A percentile compares a stretch with the other conserved stretches of the same genome.
Conservation (phyloP, 2,113 vertebrate species). For the Salvelinus fontinalis region DNA sequence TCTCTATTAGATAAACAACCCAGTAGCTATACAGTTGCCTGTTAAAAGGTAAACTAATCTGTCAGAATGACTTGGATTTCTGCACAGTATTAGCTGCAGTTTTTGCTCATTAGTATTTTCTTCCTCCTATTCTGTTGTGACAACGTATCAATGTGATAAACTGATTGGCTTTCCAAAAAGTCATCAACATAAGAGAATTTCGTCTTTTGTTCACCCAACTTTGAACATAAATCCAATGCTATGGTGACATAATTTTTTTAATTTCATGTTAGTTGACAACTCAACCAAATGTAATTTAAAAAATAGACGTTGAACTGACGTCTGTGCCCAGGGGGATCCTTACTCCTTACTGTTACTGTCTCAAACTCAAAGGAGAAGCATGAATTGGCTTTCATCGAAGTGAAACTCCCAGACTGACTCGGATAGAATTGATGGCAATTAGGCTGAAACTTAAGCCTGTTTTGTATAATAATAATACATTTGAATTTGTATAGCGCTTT, state of each 20-base stretch:
- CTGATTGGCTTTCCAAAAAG: too few species aligned
- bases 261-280: too few species aligned
- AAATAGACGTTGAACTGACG: too few species aligned
- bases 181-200: too few species aligned
- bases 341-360: not conserved
- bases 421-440: not conserved
- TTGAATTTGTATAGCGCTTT: too few species aligned
- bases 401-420: not conserved
- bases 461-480: too few species aligned
- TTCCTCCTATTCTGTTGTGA: not conserved
- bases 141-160: not conserved
- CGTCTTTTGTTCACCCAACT: too few species aligned
- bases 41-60: not conserved
- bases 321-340: too few species aligned
- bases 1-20: not conserved
- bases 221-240: too few species aligned
- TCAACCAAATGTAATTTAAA: too few species aligned
- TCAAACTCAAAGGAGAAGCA: not conserved
- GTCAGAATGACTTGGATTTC: not conserved
- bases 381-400: not conserved
- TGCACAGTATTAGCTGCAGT: not conserved
- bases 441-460: too few species aligned
- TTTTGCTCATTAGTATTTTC: not conserved
- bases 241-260: too few species aligned
- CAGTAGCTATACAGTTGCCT: not conserved